These are phyloP conservation scores for Eublepharis macularius DNA, from an alignment of 2,113 vertebrate species.

Conservation along the genomic window DNA sequence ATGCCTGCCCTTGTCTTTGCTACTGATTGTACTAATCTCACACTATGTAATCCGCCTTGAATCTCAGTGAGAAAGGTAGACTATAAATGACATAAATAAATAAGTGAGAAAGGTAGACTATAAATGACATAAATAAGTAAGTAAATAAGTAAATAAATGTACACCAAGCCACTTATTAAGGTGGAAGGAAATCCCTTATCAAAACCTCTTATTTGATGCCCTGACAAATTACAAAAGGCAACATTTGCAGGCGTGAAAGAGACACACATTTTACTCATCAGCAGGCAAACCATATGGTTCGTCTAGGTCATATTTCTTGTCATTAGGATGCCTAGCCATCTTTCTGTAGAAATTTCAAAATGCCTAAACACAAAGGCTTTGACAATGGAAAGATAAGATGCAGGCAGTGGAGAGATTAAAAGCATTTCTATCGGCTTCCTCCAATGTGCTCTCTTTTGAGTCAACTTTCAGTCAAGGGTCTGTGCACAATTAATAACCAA, in stretches of 20 bases:
- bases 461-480: not conserved
- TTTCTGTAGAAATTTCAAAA: not conserved
- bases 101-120: too few species aligned
- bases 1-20: too few species aligned
- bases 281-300: not conserved
- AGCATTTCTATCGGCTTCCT: not conserved
- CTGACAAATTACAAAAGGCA: conserved; percentile 2
- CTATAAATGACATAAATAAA: too few species aligned
- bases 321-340: not conserved
- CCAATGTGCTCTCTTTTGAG: not conserved
- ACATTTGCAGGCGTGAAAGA: not conserved
- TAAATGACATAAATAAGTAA: too few species aligned
- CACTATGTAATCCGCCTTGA: too few species aligned
- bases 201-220: not conserved
- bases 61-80: too few species aligned
- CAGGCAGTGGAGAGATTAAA: not conserved
- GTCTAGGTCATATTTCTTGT: not conserved
- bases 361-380: not conserved
- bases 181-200: not conserved
- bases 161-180: not conserved
- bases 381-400: conserved; percentile 6
- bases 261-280: not conserved
- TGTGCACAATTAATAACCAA: not conserved
- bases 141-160: too few species aligned
- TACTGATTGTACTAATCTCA: too few species aligned